A percentile compares a stretch with the other conserved stretches of the same genome.
phyloP scores from a whole-genome alignment of 2,113 vertebrate species.

The Chlamydotis undulata region DNA sequence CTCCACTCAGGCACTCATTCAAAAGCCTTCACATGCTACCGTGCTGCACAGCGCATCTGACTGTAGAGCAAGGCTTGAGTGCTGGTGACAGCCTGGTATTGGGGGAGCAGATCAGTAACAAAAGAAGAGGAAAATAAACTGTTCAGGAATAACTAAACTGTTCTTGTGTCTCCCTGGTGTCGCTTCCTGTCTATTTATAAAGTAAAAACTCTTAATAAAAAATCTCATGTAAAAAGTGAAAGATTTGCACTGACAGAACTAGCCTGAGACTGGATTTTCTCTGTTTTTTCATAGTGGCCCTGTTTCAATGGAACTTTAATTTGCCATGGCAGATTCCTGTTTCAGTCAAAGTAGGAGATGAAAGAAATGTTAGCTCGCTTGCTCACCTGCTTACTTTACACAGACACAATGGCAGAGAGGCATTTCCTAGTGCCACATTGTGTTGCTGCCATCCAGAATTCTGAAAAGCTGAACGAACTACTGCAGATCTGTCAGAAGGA shows the following conservation, averaged over 20 bases:
- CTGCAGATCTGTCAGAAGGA: background rate
- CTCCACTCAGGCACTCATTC: background rate
- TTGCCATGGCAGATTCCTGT: background rate
- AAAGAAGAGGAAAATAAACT: background rate
- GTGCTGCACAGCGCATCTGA: background rate
- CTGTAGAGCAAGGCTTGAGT: background rate
- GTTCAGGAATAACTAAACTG: background rate
- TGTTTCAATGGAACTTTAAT: background rate
- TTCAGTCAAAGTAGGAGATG: background rate
- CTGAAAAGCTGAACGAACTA: background rate
- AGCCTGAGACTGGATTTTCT: background rate
- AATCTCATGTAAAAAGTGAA: background rate
- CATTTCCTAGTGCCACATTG: background rate
- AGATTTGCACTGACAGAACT: background rate
- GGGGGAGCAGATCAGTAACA: background rate
- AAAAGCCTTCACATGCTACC: rapidly evolving
- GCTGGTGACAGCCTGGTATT: background rate
- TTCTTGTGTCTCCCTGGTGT: background rate
- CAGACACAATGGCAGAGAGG: background rate
- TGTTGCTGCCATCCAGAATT: background rate
- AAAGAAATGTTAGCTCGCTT: background rate
- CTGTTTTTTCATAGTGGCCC: background rate
- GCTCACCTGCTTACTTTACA: background rate
- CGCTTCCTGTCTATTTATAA: background rate
- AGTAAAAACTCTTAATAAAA: background rate